Base-by-base conservation (phyloP, 2,888 invertebrate species). In the Frankliniella fusca region DNA sequence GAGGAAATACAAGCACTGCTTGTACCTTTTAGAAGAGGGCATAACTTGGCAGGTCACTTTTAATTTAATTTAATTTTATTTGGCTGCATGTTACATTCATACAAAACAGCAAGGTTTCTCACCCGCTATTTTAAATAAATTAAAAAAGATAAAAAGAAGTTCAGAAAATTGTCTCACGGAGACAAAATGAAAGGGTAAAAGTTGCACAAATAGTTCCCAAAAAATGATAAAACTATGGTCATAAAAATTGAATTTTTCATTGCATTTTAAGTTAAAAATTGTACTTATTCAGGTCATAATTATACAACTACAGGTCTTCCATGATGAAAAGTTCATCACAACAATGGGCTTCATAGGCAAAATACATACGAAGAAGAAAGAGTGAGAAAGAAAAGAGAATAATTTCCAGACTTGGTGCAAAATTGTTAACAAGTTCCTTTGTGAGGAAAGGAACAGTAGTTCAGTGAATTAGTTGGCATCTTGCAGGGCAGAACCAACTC, bases 41-140 rank as follows among this genome's bases (percentile, higher is more conserved):
- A 76, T 76, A 27, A 23, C 27, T 23, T 76, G 70, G 70, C 70
- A 27, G 70, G 27, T 27, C 27, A 76, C 70, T 76, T 76, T 76
- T 76, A 76, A 76, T 27, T 76, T 76, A 76, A 76, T 27, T 76
- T 76, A 76, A 27, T 27, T 76, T 76, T 76, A 76, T 76, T 76
- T 76, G 70, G 70, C 70, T 76, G 70, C 70, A 76, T 76, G 70
- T 76, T 76, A 76, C 70, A 76, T 76, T 76, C 70, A 76, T 76
- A 76, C 70, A 76, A 76, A 76, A 76, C 70, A 76, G 70, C 70
- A 76, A 76, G 27, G 70, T 76, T 0, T 76, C 9, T 76, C 70
- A 76, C 27, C 27, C 27, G 70, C 70, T 27, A 76, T 76, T 76
- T 76, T 23, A 76, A 76, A 76, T 76, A 76, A 76, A 76, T 76